Percentiles rank a stretch among this genome's conserved stretches.
phyloP scores from a whole-genome alignment of 2,888 invertebrate species.

The Caenorhabditis panamensis region DNA sequence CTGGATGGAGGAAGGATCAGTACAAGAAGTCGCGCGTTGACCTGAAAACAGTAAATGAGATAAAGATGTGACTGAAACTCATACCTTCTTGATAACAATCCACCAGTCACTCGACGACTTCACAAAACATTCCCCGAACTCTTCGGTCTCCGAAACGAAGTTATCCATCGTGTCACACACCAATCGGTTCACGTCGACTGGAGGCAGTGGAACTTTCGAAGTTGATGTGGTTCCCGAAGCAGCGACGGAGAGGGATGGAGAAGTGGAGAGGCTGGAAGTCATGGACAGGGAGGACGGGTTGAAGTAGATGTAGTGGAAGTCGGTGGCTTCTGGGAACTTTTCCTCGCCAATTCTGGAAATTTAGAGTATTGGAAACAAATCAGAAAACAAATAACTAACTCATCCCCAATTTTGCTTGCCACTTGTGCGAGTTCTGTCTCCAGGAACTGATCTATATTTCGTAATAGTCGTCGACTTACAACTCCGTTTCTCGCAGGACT shows the following conservation, averaged over 20 bases:
- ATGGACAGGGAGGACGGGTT: slow-evolving; percentile 78
- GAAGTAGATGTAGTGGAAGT: slow-evolving; percentile 80
- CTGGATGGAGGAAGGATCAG: slow-evolving; percentile 73
- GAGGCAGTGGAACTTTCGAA: slow-evolving; percentile 56
- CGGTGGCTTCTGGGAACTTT: slow-evolving; percentile 54
- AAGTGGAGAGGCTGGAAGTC: slow-evolving; percentile 69
- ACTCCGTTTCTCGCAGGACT: slow-evolving; percentile 38
- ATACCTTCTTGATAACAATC: slow-evolving; percentile 76
- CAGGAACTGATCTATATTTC: slow-evolving; percentile 74
- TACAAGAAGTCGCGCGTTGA: slow-evolving; percentile 73
- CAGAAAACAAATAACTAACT: slow-evolving; percentile 48
- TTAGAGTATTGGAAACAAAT: neutral
- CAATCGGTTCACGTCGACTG: slow-evolving; percentile 68
- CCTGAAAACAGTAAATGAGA: too few relatives aligned
- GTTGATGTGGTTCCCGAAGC: slow-evolving; percentile 37
- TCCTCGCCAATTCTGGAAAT: slow-evolving; percentile 42
- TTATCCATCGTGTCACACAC: slow-evolving; percentile 75
- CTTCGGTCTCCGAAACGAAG: slow-evolving; percentile 69
- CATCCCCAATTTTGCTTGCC: slow-evolving; percentile 69
- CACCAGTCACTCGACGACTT: slow-evolving; percentile 79
- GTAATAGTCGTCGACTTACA: slow-evolving; percentile 64
- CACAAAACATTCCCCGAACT: slow-evolving; percentile 74
- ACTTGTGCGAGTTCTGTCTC: slow-evolving; percentile 69
- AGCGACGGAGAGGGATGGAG: slow-evolving; percentile 34
- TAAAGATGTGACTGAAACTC: too few relatives aligned